These are phyloP conservation scores for Hemicordylus capensis DNA, from an alignment of 2,113 vertebrate species.

Conservation along the genomic window DNA sequence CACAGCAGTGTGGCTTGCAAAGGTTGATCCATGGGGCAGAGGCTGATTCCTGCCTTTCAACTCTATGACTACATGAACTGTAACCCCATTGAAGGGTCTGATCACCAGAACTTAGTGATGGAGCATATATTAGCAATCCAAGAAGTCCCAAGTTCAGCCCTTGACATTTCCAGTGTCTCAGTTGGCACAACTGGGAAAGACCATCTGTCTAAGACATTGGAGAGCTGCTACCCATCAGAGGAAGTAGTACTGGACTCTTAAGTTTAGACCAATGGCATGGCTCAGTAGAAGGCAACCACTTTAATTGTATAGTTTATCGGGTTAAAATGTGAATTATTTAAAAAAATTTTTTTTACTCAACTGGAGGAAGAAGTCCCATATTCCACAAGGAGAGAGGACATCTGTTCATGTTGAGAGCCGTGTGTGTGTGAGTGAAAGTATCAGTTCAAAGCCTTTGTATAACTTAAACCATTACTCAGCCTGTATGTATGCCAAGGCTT, in stretches of 20 bases:
- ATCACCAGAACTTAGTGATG: not conserved
- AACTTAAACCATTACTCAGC: not conserved
- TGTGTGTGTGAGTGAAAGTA: not conserved
- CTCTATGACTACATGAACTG: not conserved
- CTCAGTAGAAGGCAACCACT: not conserved
- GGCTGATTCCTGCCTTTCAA: not conserved
- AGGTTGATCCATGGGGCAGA: no score
- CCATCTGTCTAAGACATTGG: not conserved
- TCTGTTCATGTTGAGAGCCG: no score
- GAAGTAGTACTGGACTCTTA: not conserved
- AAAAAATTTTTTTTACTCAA: not conserved
- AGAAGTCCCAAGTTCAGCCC: not conserved
- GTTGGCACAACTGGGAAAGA: not conserved
- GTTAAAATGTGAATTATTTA: not conserved
- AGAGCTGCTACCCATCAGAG: not conserved
- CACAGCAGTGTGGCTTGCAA: no score
- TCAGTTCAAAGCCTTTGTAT: not conserved
- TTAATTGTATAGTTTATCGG: not conserved
- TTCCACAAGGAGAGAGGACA: not conserved
- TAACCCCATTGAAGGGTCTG: not conserved
- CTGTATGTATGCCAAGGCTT: not conserved
- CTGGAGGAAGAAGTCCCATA: not conserved
- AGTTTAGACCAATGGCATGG: no score
- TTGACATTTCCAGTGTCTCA: not conserved
- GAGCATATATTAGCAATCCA: not conserved